Base-by-base conservation (phyloP, 2,888 invertebrate genomes). In the Plagodis dolabraria region DNA sequence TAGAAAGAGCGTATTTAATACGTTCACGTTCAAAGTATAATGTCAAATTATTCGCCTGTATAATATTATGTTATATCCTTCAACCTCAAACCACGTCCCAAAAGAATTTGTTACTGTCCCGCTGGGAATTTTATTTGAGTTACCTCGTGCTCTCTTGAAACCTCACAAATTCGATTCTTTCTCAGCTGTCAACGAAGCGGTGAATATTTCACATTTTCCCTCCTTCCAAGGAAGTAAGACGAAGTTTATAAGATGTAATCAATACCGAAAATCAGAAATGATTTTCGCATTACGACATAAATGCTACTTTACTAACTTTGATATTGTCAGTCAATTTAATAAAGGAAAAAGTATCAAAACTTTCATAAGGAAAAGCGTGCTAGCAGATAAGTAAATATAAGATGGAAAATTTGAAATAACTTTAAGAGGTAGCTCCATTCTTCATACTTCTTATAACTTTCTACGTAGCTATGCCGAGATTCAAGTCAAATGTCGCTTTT, bases 201-300 rank as follows among this genome's bases (percentile, higher is more conserved):
- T 80, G 79, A 85, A 85, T 87, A 81, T 82, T 81, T 80, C 76
- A 85, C 79, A 70, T 71, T 69, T 76, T 76, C 75, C 68, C 70
- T 72, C 65, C 63, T 65, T 69, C 64, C 70, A 72, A 76, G 70
- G 74, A 82, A 82, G 82, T 77, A 78, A 75, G 75, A 77, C 74
- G 76, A 82, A 85, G 76, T 83, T 81, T 76, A 59, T 66, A 59
- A 75, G 74, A 80, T 77, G 76, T 79, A 80, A 80, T 81, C 72
- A 67, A 75, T 72, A 72, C 69, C 71, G 69, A 76, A 75, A 63
- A 76, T 52, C 56, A 61, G 63, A 65, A 66, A 64, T 63, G 61
- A 65, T 61, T 61, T 63, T 71, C 69, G 65, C 65, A 71, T 67
- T 67, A 69, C 69, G 68, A 68, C 66, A 60, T 64, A 46, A 61